Conservation (phyloP, 2,797 vertebrate genomes). For the Vireo griseus region DNA sequence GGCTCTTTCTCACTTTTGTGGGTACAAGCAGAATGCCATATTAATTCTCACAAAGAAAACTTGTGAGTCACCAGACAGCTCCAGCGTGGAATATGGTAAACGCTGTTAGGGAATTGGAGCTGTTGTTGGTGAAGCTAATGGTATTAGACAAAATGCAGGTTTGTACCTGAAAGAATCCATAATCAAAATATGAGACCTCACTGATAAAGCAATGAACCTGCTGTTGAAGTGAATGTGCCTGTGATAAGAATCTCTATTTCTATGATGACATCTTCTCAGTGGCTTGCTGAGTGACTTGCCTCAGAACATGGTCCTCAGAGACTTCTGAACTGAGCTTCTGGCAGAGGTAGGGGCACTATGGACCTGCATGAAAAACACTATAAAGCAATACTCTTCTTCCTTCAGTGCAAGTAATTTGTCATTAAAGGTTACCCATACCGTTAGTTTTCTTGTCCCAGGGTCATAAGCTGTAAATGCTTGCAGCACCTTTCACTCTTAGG, state of each 20-base stretch:
- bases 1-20: not conserved
- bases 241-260: not conserved
- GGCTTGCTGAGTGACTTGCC: not conserved
- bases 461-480: not conserved
- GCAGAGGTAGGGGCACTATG: not conserved
- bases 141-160: not conserved
- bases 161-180: not conserved
- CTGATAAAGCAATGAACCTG: not conserved
- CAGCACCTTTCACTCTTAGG: not conserved
- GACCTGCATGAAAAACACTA: not conserved
- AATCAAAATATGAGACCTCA: not conserved
- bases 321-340: not conserved
- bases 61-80: not conserved
- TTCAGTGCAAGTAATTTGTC: not conserved
- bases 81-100: not conserved
- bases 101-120: not conserved
- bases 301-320: not conserved
- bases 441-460: not conserved
- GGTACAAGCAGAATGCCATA: not conserved
- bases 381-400: not conserved
- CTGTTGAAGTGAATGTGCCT: not conserved
- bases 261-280: not conserved
- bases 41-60: not conserved
- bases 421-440: not conserved
- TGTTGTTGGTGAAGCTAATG: not conserved